These are phyloP conservation scores for Metallyticus violacea DNA, from an alignment of 2,888 invertebrate species.

Conservation along the genomic window DNA sequence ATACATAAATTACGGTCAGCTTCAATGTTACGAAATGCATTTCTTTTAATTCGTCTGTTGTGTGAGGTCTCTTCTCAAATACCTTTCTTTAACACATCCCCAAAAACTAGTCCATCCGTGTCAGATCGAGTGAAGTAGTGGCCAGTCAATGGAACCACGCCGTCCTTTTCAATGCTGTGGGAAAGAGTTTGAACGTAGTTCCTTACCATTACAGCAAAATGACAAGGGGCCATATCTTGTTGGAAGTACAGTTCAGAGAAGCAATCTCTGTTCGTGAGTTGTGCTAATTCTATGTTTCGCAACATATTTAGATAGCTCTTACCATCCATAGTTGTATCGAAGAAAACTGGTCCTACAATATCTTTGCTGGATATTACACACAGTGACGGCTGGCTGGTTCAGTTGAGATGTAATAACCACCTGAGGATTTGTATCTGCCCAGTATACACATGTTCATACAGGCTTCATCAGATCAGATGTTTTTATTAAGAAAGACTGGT, in stretches of 20 bases:
- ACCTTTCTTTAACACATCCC: too few relatives aligned
- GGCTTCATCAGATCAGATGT: too few relatives aligned
- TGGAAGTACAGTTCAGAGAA: background rate
- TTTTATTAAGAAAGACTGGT: too few relatives aligned
- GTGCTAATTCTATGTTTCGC: background rate
- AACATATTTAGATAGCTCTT: background rate
- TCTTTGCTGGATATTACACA: background rate
- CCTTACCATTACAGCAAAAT: background rate
- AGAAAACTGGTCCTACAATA: background rate
- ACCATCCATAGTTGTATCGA: background rate
- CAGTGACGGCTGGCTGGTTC: background rate
- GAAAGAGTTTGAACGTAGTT: background rate
- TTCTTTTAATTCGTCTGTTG: too few relatives aligned
- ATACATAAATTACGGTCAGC: background rate
- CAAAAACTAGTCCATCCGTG: too few relatives aligned
- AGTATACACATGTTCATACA: background rate
- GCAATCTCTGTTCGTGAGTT: background rate
- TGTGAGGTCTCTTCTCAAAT: too few relatives aligned
- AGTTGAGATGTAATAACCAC: background rate
- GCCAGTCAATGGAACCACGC: too few relatives aligned
- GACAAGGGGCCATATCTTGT: background rate
- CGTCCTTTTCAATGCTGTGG: too few relatives aligned
- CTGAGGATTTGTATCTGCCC: background rate
- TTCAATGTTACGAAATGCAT: background rate
- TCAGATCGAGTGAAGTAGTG: too few relatives aligned